These are phyloP conservation scores for Tipula confusa DNA, from an alignment of 2,888 invertebrate species.

Conservation along the genomic window DNA sequence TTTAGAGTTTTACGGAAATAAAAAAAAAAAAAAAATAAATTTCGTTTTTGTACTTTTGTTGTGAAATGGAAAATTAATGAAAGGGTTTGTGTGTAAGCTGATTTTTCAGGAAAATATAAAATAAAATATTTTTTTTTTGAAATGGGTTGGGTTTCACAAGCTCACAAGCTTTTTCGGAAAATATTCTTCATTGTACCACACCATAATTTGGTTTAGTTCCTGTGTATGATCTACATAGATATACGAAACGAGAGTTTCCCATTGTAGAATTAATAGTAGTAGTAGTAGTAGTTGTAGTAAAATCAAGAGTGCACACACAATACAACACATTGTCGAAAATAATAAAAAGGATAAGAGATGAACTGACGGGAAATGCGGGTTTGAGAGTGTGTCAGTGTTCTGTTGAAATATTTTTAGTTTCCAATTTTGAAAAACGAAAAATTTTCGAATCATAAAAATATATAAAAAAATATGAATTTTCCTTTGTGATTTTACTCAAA, in stretches of 20 bases:
- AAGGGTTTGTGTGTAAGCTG: not conserved
- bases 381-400: not conserved
- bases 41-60: not conserved
- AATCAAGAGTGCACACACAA: not conserved
- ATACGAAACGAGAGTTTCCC: not conserved
- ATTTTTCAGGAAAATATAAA: not conserved
- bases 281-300: no score
- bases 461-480: not conserved
- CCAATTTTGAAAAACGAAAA: not conserved
- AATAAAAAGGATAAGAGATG: not conserved
- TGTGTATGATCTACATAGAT: no score
- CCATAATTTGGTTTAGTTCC: not conserved
- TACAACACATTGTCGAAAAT: not conserved
- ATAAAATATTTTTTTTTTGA: not conserved
- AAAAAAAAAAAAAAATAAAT: not conserved
- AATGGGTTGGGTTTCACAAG: not conserved
- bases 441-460: not conserved
- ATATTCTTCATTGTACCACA: not conserved
- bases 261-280: not conserved
- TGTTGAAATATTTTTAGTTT: not conserved
- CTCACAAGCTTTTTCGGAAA: not conserved
- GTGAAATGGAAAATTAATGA: not conserved
- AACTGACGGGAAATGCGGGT: not conserved
- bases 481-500: not conserved
- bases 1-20: not conserved